A percentile compares a stretch with the other conserved stretches of the same genome.
phyloP scores from a whole-genome alignment of 2,797 vertebrate species.

The Clamator glandarius region DNA sequence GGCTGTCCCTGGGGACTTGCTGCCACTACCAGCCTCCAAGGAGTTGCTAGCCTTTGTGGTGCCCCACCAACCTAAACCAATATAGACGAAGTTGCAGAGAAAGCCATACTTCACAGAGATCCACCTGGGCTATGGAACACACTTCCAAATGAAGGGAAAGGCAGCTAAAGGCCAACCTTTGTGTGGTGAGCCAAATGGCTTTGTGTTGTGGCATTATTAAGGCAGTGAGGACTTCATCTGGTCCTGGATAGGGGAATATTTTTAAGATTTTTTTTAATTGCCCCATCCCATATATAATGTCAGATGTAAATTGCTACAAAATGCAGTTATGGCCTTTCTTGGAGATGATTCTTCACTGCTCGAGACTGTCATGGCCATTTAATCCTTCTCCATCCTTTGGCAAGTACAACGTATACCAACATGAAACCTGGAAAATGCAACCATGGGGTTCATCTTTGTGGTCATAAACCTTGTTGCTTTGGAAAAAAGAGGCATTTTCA shows the following conservation, averaged over 20 bases:
- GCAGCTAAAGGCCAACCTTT: background rate
- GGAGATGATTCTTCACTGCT: background rate
- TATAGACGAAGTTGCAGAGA: background rate
- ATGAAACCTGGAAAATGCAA: background rate
- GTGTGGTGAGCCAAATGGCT: rapidly evolving
- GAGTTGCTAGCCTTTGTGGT: rapidly evolving
- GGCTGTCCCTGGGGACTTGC: rapidly evolving
- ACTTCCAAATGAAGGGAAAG: rapidly evolving
- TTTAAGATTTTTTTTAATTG: background rate
- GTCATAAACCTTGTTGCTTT: background rate
- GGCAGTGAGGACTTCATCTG: background rate
- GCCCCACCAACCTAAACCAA: background rate
- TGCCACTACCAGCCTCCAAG: rapidly evolving
- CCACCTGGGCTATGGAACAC: rapidly evolving
- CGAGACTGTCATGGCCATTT: rapidly evolving
- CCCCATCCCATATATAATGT: background rate
- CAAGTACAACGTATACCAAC: rapidly evolving
- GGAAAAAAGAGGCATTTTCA: background rate
- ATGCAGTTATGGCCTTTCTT: background rate
- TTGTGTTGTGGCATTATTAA: rapidly evolving
- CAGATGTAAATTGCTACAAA: background rate
- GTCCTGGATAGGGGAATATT: background rate
- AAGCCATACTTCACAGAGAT: background rate
- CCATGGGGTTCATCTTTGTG: background rate
- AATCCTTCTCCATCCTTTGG: background rate